Evolutionary conservation across 2,888 invertebrate species (phyloP).

Genomic region (Sphaeridia pumilis): DNA sequence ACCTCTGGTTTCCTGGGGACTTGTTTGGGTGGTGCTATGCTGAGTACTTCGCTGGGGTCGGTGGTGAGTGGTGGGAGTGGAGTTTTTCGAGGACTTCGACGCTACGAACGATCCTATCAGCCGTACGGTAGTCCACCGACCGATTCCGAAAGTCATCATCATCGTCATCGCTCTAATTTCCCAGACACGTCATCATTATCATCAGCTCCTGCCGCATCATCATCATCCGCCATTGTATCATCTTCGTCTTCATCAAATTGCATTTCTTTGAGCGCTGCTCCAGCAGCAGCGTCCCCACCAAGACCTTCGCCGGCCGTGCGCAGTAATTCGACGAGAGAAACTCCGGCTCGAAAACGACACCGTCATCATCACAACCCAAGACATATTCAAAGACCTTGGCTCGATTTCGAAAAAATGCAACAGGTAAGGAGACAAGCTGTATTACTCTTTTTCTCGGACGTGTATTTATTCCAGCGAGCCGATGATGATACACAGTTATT

Average conservation of each 20-base stretch:
- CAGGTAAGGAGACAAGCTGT: conserved; percentile 53
- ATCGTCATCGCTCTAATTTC: conserved; percentile 14
- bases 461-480: too few species aligned
- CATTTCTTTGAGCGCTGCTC: background rate
- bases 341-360: conserved; percentile 52
- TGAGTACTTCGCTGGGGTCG: conserved; percentile 22
- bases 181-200: conserved; percentile 40
- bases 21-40: background rate
- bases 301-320: conserved; percentile 3
- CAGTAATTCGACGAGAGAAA: conserved; percentile 34
- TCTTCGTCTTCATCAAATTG: conserved; percentile 8
- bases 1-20: background rate
- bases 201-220: conserved; percentile 37
- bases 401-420: conserved; percentile 95
- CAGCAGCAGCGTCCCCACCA: background rate
- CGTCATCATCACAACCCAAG: conserved; percentile 44
- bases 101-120: conserved; percentile 14
- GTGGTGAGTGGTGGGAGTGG: conserved; percentile 31
- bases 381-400: conserved; percentile 70
- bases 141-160: conserved; percentile 4
- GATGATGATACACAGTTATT: too few species aligned
- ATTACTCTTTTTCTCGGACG: background rate
- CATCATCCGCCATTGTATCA: conserved; percentile 39
- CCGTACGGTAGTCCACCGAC: background rate
- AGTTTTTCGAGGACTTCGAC: conserved; percentile 34